These are phyloP conservation scores for Automeris io DNA, from an alignment of 2,888 invertebrate genomes.

Conservation along the genomic window DNA sequence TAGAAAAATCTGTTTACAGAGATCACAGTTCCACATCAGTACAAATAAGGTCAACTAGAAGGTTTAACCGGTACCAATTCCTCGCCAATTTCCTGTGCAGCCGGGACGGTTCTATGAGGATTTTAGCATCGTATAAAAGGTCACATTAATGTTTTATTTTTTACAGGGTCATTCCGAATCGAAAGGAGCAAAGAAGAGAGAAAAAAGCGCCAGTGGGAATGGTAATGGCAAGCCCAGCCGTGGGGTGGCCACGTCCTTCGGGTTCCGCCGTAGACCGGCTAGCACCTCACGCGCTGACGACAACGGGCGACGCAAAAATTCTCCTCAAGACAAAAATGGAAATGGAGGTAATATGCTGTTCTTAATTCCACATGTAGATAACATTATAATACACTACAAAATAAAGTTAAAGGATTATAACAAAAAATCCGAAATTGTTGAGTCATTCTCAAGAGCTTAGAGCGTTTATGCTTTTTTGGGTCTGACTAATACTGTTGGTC, in stretches of 20 bases:
- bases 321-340: constrained; percentile 65
- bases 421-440: too few relatives aligned
- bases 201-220: constrained; percentile 59
- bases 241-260: constrained; percentile 90
- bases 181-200: constrained; percentile 77
- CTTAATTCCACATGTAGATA: too few relatives aligned
- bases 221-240: constrained; percentile 74
- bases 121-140: background rate
- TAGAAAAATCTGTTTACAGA: too few relatives aligned
- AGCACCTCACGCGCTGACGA: constrained; percentile 67
- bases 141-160: constrained; percentile 8
- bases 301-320: constrained; percentile 58
- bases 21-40: too few relatives aligned
- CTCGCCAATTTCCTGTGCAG: too few relatives aligned
- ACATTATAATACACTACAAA: too few relatives aligned
- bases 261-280: constrained; percentile 83
- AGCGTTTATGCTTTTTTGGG: too few relatives aligned
- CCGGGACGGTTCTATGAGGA: background rate
- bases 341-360: constrained; percentile 69
- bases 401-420: too few relatives aligned
- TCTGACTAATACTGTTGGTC: too few relatives aligned
- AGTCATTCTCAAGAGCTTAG: too few relatives aligned
- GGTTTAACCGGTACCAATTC: too few relatives aligned
- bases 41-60: too few relatives aligned
- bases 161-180: constrained; percentile 79